phyloP scores from a whole-genome alignment of 1,140 invertebrate genomes.

The Orchesella cincta region DNA sequence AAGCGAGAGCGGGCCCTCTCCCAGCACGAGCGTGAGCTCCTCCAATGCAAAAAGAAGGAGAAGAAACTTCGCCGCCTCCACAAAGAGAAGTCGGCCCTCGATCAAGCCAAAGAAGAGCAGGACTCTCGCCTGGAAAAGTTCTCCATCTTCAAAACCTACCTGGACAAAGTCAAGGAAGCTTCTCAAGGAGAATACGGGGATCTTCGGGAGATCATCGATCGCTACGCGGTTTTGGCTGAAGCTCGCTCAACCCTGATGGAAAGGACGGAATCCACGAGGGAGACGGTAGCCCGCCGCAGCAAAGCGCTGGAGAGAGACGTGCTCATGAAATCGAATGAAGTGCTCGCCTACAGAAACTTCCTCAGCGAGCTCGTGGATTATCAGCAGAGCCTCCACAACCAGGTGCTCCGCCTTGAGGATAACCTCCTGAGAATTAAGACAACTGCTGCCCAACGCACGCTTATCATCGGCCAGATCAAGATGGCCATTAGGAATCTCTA shows the following conservation, averaged over 20 bases:
- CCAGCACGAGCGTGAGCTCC: slow-evolving; percentile 21
- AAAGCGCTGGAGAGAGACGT: slow-evolving; percentile 36
- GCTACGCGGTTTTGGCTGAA: slow-evolving; percentile 40
- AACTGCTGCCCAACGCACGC: slow-evolving; percentile 49
- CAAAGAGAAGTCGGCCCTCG: slow-evolving; percentile 37
- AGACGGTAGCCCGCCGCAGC: slow-evolving; percentile 32
- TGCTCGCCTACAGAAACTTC: slow-evolving; percentile 46
- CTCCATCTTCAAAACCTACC: slow-evolving; percentile 42
- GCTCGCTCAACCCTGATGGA: slow-evolving; percentile 28
- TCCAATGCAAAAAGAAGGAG: slow-evolving; percentile 24
- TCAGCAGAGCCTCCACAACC: neutral
- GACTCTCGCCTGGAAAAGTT: slow-evolving; percentile 38
- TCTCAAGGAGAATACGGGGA: slow-evolving; percentile 47
- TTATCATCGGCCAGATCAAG: slow-evolving; percentile 49
- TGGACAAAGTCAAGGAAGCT: slow-evolving; percentile 38
- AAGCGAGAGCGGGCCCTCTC: slow-evolving; percentile 5
- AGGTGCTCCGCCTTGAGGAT: slow-evolving; percentile 37
- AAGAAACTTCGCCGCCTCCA: slow-evolving; percentile 33
- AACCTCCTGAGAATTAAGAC: slow-evolving; percentile 46
- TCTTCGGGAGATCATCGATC: slow-evolving; percentile 46
- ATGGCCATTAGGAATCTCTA: slow-evolving; percentile 49
- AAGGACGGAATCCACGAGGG: slow-evolving; percentile 24
- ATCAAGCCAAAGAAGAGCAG: slow-evolving; percentile 23
- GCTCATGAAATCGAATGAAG: slow-evolving; percentile 36
- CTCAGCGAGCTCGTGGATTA: slow-evolving; percentile 26